phyloP scores from a whole-genome alignment of 2,888 invertebrate genomes.

The Carterocephalus palaemon region DNA sequence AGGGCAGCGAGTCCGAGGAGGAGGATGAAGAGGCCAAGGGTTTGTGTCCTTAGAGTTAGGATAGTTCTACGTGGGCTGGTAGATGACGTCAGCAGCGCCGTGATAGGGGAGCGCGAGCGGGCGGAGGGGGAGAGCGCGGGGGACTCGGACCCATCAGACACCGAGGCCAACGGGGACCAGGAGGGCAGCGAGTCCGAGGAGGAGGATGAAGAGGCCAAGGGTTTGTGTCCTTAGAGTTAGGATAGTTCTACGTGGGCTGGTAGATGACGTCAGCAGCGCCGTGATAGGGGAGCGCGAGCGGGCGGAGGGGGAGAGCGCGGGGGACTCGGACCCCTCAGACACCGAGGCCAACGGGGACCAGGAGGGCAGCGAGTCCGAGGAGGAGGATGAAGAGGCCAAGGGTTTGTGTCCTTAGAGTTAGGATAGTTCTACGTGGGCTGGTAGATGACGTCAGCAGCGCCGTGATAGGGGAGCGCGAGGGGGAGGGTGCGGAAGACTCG shows the following conservation, averaged over 20 bases:
- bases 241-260: conserved; percentile 69
- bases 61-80: conserved; percentile 69
- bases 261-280: conserved; percentile 46
- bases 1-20: conserved; percentile 70
- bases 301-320: conserved; percentile 77
- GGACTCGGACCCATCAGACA: conserved; percentile 76
- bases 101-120: conserved; percentile 74
- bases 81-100: conserved; percentile 45
- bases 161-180: conserved; percentile 78
- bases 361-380: conserved; percentile 70
- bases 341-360: conserved; percentile 79
- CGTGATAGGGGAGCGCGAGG: conserved; percentile 71
- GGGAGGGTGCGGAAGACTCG: conserved; percentile 77
- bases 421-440: conserved; percentile 68
- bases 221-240: conserved; percentile 48
- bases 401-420: conserved; percentile 48
- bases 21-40: conserved; percentile 81
- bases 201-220: conserved; percentile 81
- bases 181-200: conserved; percentile 71
- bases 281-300: conserved; percentile 74
- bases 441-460: conserved; percentile 51
- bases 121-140: conserved; percentile 78
- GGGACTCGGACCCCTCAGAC: conserved; percentile 77
- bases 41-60: conserved; percentile 46
- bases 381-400: conserved; percentile 80